Evolutionary conservation across 2,797 vertebrate genomes (phyloP).

Genomic region (Threskiornis aethiopicus): DNA sequence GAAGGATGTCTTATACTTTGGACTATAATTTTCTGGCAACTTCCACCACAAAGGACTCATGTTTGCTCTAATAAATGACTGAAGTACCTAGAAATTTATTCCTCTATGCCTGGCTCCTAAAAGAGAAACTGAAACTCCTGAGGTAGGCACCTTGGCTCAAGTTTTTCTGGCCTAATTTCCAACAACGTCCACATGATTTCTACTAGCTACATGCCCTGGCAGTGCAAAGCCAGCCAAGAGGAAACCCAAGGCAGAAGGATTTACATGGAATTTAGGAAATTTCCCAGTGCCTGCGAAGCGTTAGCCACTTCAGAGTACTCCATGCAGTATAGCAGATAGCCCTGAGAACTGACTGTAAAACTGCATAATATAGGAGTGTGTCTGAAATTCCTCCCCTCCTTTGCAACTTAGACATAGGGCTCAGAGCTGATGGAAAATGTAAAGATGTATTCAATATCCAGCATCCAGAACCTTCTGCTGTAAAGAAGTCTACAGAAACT

Average conservation of each 20-base stretch:
- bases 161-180: neutral
- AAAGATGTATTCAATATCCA: neutral
- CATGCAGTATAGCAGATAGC: neutral
- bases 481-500: neutral
- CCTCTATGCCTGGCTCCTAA: neutral
- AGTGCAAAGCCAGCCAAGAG: neutral
- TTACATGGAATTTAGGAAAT: neutral
- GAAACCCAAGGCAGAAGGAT: neutral
- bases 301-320: neutral
- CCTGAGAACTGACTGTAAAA: neutral
- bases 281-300: neutral
- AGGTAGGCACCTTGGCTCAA: neutral
- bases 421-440: neutral
- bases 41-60: neutral
- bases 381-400: neutral
- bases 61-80: neutral
- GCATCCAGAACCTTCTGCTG: neutral
- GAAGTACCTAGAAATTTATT: neutral
- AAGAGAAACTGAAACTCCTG: neutral
- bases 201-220: rapidly evolving
- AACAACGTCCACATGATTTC: neutral
- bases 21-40: neutral
- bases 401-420: neutral
- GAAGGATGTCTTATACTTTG: neutral
- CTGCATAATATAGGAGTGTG: neutral